Percentiles rank a stretch among this genome's conserved stretches.
Conservation (phyloP, 2,113 vertebrate genomes). For the Leucosticte australis region DNA sequence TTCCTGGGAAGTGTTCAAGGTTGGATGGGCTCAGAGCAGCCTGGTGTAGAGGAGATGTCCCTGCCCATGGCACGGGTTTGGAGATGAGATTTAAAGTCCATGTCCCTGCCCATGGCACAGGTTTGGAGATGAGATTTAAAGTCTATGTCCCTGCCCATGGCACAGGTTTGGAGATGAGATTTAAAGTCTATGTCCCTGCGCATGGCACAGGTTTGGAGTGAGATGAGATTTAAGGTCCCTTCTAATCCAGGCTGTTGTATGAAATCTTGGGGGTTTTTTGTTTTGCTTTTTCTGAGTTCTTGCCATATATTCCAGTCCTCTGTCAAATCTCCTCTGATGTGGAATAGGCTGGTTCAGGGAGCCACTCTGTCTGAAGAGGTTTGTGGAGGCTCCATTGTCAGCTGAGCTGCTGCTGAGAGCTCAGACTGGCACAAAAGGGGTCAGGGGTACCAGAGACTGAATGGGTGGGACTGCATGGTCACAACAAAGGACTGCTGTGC, state of each 20-base stretch:
- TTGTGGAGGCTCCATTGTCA: not conserved
- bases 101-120: not conserved
- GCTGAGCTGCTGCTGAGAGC: not conserved
- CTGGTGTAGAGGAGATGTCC: not conserved
- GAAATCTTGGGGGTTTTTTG: not conserved
- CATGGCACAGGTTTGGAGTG: fast-evolving
- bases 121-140: too few species aligned
- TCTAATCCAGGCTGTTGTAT: not conserved
- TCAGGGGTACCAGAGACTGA: too few species aligned
- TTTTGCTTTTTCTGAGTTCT: not conserved
- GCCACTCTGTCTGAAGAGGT: not conserved
- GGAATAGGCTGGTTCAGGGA: not conserved
- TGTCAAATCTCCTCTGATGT: not conserved
- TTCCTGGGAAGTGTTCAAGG: not conserved
- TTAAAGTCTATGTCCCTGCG: not conserved
- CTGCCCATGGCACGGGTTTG: not conserved
- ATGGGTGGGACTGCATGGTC: not conserved
- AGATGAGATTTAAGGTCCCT: not conserved
- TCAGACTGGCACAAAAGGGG: not conserved
- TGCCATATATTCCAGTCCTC: not conserved
- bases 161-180: fast-evolving
- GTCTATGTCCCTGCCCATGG: not conserved
- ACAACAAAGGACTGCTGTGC: not conserved
- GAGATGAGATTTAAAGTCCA: too few species aligned
- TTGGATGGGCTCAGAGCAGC: not conserved